Evolutionary conservation across 2,888 invertebrate species (phyloP).

Genomic region (Hemaris fuciformis): DNA sequence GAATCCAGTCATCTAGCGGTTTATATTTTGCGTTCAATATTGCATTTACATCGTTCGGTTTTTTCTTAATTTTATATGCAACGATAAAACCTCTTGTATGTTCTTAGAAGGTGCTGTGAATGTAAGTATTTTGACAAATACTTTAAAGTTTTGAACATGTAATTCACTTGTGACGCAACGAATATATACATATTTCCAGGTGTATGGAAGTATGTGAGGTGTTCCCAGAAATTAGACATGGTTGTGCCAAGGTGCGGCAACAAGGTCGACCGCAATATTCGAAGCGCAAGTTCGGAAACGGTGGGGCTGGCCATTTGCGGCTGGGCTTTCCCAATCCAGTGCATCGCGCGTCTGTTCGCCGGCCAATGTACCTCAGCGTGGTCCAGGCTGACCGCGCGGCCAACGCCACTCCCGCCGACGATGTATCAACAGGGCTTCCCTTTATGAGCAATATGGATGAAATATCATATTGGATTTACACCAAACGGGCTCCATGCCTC

Average conservation of each 20-base stretch:
- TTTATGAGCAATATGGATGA: conserved; percentile 76
- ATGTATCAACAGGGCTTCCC: conserved; percentile 40
- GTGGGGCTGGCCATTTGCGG: conserved; percentile 39
- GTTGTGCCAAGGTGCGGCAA: background rate
- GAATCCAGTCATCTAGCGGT: background rate
- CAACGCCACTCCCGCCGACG: conserved; percentile 18
- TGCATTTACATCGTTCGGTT: background rate
- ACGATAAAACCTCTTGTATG: background rate
- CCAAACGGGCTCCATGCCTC: conserved; percentile 73
- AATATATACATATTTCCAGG: conserved; percentile 44
- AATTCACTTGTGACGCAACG: conserved; percentile 7
- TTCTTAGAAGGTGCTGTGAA: conserved; percentile 3
- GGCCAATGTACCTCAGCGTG: conserved; percentile 27
- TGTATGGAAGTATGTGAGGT: conserved; percentile 66
- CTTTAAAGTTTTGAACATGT: background rate
- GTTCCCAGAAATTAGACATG: conserved; percentile 33
- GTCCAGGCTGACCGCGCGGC: conserved; percentile 23
- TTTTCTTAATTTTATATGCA: background rate
- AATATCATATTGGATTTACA: conserved; percentile 72
- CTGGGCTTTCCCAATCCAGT: conserved; percentile 46
- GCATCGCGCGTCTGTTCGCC: conserved; percentile 40
- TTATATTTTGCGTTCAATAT: background rate
- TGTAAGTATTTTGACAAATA: conserved; percentile 19
- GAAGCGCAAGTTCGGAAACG: conserved; percentile 37
- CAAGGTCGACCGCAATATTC: background rate